Conservation (phyloP, 2,113 vertebrate species). For the Hepsetus odoe region DNA sequence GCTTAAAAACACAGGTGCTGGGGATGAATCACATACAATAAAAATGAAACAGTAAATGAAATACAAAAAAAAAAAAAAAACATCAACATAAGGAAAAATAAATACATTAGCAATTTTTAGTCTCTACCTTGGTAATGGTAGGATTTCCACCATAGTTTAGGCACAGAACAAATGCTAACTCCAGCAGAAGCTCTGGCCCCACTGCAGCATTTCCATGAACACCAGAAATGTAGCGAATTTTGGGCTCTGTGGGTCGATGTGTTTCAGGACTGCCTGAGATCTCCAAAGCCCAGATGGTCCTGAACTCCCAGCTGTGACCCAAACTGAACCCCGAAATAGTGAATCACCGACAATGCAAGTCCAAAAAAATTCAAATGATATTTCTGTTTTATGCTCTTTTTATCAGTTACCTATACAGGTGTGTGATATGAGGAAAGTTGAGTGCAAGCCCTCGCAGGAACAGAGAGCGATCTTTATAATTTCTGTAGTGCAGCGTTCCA, state of each 20-base stretch:
- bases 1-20: slow-evolving; percentile 64
- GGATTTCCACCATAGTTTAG: slow-evolving; percentile 91
- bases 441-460: slow-evolving; percentile 83
- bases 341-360: too few species aligned
- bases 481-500: slow-evolving; percentile 72
- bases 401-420: slow-evolving; percentile 74
- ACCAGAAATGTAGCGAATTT: slow-evolving; percentile 91
- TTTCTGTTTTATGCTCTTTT: background rate
- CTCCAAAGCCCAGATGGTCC: slow-evolving; percentile 91
- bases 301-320: slow-evolving; percentile 89
- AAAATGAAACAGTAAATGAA: background rate
- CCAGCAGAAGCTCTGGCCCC: slow-evolving; percentile 92
- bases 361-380: too few species aligned
- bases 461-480: slow-evolving; percentile 84
- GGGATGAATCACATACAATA: background rate
- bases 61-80: background rate
- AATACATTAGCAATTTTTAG: background rate
- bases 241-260: slow-evolving; percentile 84
- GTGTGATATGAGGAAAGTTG: slow-evolving; percentile 90
- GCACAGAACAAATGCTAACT: slow-evolving; percentile 91
- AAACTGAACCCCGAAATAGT: slow-evolving; percentile 78
- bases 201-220: slow-evolving; percentile 93
- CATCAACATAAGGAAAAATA: background rate
- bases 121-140: slow-evolving; percentile 85
- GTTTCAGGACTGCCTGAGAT: slow-evolving; percentile 89